Conservation (phyloP, 1,140 invertebrate species). For the Drosophila erecta region DNA sequence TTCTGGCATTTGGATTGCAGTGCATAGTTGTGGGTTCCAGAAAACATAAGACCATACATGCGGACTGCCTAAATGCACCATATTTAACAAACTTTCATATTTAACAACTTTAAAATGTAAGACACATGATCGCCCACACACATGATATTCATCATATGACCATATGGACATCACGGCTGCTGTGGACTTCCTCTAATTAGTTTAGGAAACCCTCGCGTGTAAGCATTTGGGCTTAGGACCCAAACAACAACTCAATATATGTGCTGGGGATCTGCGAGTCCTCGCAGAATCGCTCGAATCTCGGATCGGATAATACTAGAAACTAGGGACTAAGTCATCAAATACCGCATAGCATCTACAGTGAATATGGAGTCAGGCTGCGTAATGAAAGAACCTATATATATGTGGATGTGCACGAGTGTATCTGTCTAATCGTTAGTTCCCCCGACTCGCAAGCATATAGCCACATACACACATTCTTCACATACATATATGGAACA, state of each 20-base stretch:
- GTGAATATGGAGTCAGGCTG: constrained; percentile 3
- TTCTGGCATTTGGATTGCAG: no score
- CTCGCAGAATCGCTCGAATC: neutral
- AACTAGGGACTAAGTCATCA: constrained; percentile 35
- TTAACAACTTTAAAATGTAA: no score
- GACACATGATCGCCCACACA: no score
- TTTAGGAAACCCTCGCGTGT: constrained; percentile 20
- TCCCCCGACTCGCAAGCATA: constrained; percentile 17
- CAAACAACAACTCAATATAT: neutral
- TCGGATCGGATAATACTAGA: constrained; percentile 43
- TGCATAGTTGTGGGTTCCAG: no score
- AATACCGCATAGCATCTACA: constrained; percentile 16
- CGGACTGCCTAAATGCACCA: no score
- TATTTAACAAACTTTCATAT: neutral
- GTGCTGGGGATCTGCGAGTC: neutral
- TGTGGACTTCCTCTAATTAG: constrained; percentile 15
- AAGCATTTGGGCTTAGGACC: neutral
- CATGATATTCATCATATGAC: neutral
- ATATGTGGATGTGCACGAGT: constrained; percentile 39
- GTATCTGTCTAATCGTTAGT: constrained; percentile 40
- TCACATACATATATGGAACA: no score
- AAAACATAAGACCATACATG: no score
- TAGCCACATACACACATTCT: constrained; percentile 8
- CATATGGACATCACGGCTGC: neutral
- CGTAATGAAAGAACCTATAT: constrained; percentile 7